These are phyloP conservation scores for Acrocera orbiculus DNA, from an alignment of 2,888 invertebrate species.

Conservation along the genomic window DNA sequence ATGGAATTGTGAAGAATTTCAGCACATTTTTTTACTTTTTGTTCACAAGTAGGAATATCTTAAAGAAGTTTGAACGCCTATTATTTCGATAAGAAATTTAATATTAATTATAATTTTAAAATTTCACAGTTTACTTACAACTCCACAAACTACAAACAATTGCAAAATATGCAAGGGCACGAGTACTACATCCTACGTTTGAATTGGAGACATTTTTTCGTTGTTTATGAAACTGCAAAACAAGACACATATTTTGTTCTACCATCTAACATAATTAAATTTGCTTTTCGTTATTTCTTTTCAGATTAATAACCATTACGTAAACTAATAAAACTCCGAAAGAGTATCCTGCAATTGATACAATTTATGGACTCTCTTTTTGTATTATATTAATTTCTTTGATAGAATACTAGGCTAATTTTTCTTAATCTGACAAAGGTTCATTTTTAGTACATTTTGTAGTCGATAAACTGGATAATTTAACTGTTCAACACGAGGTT, in stretches of 20 bases:
- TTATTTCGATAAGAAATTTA: background rate
- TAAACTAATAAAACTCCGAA: slow-evolving; percentile 90
- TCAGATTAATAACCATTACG: slow-evolving; percentile 81
- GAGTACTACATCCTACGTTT: slow-evolving; percentile 45
- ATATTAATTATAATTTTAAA: no score
- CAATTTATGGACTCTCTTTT: slow-evolving; percentile 70
- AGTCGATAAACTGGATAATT: slow-evolving; percentile 70
- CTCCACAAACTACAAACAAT: slow-evolving; percentile 61
- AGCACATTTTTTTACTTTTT: slow-evolving; percentile 30
- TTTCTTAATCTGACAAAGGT: slow-evolving; percentile 51
- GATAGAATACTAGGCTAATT: slow-evolving; percentile 56
- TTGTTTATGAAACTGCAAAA: slow-evolving; percentile 48
- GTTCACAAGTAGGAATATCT: slow-evolving; percentile 29
- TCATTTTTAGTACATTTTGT: slow-evolving; percentile 66
- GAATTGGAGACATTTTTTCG: slow-evolving; percentile 24
- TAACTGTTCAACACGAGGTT: slow-evolving; percentile 51
- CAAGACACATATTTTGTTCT: slow-evolving; percentile 65
- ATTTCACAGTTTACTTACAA: slow-evolving; percentile 32
- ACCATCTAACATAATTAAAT: slow-evolving; percentile 70
- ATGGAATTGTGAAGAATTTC: slow-evolving; percentile 30
- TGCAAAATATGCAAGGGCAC: slow-evolving; percentile 67
- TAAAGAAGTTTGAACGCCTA: no score
- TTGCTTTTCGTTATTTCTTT: slow-evolving; percentile 34
- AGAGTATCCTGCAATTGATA: slow-evolving; percentile 82
- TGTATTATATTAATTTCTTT: slow-evolving; percentile 57